phyloP scores from a whole-genome alignment of 2,888 invertebrate species.

The Lepidocyrtoides sp. region DNA sequence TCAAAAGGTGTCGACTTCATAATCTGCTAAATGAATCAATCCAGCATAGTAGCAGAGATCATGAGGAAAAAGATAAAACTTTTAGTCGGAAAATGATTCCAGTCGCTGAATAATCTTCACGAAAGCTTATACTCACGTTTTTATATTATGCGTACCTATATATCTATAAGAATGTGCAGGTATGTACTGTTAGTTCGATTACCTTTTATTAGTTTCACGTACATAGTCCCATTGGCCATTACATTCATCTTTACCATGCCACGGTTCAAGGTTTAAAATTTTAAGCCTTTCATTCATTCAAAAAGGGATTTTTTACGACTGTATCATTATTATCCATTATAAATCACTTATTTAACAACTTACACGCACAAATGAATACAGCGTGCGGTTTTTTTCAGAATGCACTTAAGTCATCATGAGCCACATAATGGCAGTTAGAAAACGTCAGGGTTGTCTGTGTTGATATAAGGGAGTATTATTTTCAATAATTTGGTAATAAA shows the following conservation, averaged over 20 bases:
- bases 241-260: neutral
- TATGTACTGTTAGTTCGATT: neutral
- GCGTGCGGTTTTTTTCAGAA: neutral
- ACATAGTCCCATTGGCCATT: too few relatives aligned
- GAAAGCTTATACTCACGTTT: too few relatives aligned
- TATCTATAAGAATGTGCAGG: too few relatives aligned
- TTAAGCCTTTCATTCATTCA: neutral
- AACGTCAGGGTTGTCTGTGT: slow-evolving; percentile 42
- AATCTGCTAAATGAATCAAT: slow-evolving; percentile 51
- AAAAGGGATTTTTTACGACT: neutral
- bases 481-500: slow-evolving; percentile 76
- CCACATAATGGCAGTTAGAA: slow-evolving; percentile 7
- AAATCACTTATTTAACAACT: neutral
- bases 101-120: neutral
- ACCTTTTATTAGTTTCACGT: neutral
- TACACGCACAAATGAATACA: neutral
- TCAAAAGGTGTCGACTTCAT: slow-evolving; percentile 55
- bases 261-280: neutral
- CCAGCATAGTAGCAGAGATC: slow-evolving; percentile 35
- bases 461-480: slow-evolving; percentile 56
- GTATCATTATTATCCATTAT: slow-evolving; percentile 21
- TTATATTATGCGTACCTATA: too few relatives aligned
- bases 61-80: neutral
- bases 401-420: neutral
- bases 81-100: neutral